phyloP scores from a whole-genome alignment of 2,113 vertebrate genomes.

The Pampusana beccarii region DNA sequence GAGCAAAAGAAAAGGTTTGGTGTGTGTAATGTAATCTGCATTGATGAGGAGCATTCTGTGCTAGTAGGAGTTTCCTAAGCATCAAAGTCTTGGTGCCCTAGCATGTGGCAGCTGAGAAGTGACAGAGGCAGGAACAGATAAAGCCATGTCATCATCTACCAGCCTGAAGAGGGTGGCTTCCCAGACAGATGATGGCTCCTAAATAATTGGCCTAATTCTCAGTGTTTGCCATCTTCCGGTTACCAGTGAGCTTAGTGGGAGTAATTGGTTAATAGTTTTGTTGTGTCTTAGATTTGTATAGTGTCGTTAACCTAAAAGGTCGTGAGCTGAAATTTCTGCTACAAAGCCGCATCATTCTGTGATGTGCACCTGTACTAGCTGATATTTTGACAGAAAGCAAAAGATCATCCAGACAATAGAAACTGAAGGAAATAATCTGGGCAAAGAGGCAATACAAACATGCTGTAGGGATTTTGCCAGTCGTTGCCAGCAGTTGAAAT shows the following conservation, averaged over 20 bases:
- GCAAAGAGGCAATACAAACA: not conserved
- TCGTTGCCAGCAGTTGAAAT: not conserved
- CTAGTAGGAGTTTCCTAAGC: not conserved
- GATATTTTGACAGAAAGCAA: not conserved
- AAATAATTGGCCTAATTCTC: not conserved
- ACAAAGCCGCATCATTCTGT: not conserved
- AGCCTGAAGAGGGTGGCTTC: not conserved
- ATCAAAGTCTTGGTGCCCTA: fast-evolving
- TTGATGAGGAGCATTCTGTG: not conserved
- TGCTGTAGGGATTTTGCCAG: not conserved
- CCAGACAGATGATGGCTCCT: not conserved
- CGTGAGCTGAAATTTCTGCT: not conserved
- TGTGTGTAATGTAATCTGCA: not conserved
- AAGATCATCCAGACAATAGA: not conserved
- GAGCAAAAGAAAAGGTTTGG: not conserved
- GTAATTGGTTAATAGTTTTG: not conserved
- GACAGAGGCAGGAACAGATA: not conserved
- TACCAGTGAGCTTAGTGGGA: not conserved
- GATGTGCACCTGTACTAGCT: not conserved
- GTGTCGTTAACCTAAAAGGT: not conserved
- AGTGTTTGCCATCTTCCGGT: not conserved
- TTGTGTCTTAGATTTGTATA: not conserved
- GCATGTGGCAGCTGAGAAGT: not conserved
- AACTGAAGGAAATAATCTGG: not conserved
- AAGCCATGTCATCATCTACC: not conserved